Evolutionary conservation across 2,113 vertebrate genomes (phyloP), one percentile per base, ranked within the genome.

Genomic region (Illadopsis cleaveri): DNA sequence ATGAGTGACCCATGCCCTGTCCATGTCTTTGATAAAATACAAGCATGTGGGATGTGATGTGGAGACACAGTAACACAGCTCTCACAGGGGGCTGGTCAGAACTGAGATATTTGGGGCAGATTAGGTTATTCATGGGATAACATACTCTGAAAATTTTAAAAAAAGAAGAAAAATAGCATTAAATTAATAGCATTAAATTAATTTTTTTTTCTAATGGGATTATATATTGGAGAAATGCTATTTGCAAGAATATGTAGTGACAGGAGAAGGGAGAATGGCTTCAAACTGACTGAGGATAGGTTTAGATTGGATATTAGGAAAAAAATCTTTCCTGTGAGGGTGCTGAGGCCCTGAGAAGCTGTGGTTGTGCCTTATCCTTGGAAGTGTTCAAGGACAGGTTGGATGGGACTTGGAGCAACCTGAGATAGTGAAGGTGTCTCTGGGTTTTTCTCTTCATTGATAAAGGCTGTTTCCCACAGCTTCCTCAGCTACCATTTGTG

Each of bases 41-140:
- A 81, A 51, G 6, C n/a, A 24, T 0, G 0, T 61, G 45, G 24
- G 48, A 38, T 31, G 6, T 28, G 48, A 38, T 31, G 6, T 28
- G 28, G 64, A 81, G 56, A 54, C 24, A 66, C n/a, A 89, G 27
- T 31, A 86, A 17, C 47, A 53, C n/a, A 40, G 31, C 22, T 86
- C 9, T 51, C 37, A 28, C 0, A 65, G 44, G 25, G 3, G n/a
- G 4, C 33, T 54, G 48, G 25, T 38, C 30, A 51, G 47, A 65
- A 21, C 35, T 33, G 42, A 71, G 12, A 45, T 40, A 22, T 66
- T 6, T 57, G 12, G 19, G 14, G 8, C 22, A 57, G 5, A 64
- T 81, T 12, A 72, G 19, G 17, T 58, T 50, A 50, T 45, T 66
- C 18, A 24, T 11, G 11, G 12, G 37, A 38, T 24, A 65, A 60